Evolutionary conservation across 2,113 vertebrate genomes (phyloP).

Genomic region (Gavialis gangeticus): DNA sequence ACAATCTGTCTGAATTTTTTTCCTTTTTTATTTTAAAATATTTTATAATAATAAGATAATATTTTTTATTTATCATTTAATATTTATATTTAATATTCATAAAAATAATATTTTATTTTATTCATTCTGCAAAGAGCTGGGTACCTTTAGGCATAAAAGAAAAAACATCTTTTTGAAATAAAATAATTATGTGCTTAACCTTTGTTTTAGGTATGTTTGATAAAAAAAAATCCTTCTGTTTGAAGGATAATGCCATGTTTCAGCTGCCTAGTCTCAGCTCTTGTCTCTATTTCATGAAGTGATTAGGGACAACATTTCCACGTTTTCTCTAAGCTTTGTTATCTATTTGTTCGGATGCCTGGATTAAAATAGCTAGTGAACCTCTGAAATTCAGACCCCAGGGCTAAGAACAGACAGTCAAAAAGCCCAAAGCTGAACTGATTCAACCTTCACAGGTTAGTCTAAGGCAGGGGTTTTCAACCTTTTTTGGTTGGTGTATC

Average conservation of each 20-base stretch:
- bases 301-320: neutral
- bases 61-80: no score
- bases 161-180: no score
- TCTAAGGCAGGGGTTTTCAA: no score
- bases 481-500: no score
- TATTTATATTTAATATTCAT: no score
- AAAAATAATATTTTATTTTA: no score
- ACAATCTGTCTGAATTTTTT: rapidly evolving
- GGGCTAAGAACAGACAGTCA: neutral
- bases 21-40: neutral
- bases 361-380: neutral
- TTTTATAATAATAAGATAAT: no score
- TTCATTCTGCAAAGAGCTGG: neutral
- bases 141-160: neutral
- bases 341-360: neutral
- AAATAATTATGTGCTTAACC: no score
- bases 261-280: neutral
- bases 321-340: neutral
- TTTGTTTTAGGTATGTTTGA: neutral
- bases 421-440: no score
- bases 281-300: neutral
- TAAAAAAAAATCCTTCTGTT: neutral
- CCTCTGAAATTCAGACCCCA: neutral
- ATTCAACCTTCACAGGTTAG: no score
- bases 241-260: neutral